A percentile compares a stretch with the other conserved stretches of the same genome.
phyloP scores from a whole-genome alignment of 2,888 invertebrate species.

The Tenthredo notha region DNA sequence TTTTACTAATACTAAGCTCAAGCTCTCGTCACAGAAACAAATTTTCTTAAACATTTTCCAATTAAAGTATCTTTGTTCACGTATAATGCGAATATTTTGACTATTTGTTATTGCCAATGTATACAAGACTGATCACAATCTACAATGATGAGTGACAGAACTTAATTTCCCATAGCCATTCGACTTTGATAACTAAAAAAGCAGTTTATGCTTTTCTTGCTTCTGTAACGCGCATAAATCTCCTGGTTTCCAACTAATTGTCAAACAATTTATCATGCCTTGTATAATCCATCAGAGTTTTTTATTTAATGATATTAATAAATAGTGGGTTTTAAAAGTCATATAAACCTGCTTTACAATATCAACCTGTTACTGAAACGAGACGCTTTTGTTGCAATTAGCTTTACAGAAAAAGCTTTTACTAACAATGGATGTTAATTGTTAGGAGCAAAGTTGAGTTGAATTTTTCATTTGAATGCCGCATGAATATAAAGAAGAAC shows the following conservation, averaged over 20 bases:
- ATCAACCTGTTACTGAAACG: conserved; percentile 32
- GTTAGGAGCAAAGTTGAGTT: background rate
- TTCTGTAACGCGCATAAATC: background rate
- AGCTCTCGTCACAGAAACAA: conserved; percentile 40
- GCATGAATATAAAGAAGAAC: background rate
- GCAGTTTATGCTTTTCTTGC: background rate
- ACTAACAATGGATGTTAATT: conserved; percentile 11
- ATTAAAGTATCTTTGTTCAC: background rate
- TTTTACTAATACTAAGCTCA: conserved; percentile 33
- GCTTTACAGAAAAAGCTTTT: conserved; percentile 1
- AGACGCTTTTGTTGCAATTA: conserved; percentile 4
- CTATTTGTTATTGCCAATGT: conserved; percentile 14
- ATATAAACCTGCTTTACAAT: conserved; percentile 4
- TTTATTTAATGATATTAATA: background rate
- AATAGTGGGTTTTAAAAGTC: background rate
- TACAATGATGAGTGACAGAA: conserved; percentile 10
- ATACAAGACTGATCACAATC: conserved; percentile 16
- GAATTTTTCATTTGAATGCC: background rate
- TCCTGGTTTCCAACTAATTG: background rate
- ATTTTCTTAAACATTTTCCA: conserved; percentile 11
- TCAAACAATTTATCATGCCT: background rate
- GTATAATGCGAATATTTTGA: conserved; percentile 1
- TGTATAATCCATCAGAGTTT: background rate
- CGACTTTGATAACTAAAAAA: background rate
- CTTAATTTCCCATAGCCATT: background rate